A percentile compares a stretch with the other conserved stretches of the same genome.
phyloP scores from a whole-genome alignment of 2,888 invertebrate genomes.

The Sipha maydis region DNA sequence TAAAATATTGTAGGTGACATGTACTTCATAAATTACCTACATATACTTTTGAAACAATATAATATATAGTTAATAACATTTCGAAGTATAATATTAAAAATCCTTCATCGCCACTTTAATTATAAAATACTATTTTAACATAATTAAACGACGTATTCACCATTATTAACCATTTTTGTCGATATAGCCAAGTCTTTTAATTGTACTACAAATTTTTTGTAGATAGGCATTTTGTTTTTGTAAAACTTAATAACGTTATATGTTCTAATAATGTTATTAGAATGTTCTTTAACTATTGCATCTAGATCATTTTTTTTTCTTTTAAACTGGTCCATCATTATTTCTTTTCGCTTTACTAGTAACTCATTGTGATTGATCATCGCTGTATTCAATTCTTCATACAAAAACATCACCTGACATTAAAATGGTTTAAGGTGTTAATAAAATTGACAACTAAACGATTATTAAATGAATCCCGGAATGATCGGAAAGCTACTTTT shows the following conservation, averaged over 20 bases:
- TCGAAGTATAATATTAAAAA: too few species aligned
- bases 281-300: not conserved
- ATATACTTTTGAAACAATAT: too few species aligned
- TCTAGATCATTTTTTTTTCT: not conserved
- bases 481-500: not conserved
- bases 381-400: not conserved
- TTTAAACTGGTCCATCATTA: conserved; percentile 16
- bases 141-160: not conserved
- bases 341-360: not conserved
- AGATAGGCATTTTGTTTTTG: not conserved
- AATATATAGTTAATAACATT: too few species aligned
- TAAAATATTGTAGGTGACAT: too few species aligned
- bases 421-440: not conserved
- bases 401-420: not conserved
- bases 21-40: too few species aligned
- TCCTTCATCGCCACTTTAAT: too few species aligned
- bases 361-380: not conserved
- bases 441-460: not conserved
- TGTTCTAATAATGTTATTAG: not conserved
- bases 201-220: not conserved
- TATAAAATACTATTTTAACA: too few species aligned
- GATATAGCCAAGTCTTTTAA: not conserved
- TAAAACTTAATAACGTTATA: not conserved
- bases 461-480: not conserved
- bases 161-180: not conserved